phyloP scores from a whole-genome alignment of 2,113 vertebrate genomes.

The Lamprotornis superbus region DNA sequence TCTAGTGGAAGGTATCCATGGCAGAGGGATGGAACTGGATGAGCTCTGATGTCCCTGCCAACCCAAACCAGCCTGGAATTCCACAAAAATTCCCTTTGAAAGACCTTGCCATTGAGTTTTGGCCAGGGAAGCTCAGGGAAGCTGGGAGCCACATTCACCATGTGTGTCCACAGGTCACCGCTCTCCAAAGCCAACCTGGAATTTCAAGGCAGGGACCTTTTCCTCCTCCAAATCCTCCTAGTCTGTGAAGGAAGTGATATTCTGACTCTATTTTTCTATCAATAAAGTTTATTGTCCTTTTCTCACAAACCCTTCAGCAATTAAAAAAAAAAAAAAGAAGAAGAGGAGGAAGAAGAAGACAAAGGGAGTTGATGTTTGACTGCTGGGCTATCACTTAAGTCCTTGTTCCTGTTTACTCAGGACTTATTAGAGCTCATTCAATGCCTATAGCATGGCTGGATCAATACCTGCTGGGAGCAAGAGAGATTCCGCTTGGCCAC shows the following conservation, averaged over 20 bases:
- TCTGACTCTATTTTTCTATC: constrained; percentile 25
- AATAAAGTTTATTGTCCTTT: constrained; percentile 34
- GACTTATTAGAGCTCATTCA: constrained; percentile 77
- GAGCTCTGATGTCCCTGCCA: not conserved
- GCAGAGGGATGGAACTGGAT: not conserved
- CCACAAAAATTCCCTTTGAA: not conserved
- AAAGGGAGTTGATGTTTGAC: constrained; percentile 72
- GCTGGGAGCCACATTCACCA: not conserved
- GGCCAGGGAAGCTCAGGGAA: not conserved
- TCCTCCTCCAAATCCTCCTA: not conserved
- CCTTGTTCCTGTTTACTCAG: constrained; percentile 73
- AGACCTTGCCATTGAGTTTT: not conserved
- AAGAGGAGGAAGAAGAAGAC: constrained; percentile 56
- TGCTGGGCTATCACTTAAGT: constrained; percentile 71
- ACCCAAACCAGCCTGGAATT: not conserved
- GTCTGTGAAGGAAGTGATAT: not conserved
- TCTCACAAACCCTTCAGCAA: constrained; percentile 43
- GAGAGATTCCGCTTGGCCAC: constrained; percentile 71
- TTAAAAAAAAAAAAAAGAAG: constrained; percentile 8
- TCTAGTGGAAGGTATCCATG: not conserved
- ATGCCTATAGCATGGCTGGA: constrained; percentile 74
- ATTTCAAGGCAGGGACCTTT: not conserved
- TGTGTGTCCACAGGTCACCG: accelerated
- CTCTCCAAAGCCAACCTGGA: not conserved
- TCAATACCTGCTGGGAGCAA: constrained; percentile 81